Evolutionary conservation across 2,797 vertebrate species (phyloP).

Genomic region (Acropternis orthonyx): DNA sequence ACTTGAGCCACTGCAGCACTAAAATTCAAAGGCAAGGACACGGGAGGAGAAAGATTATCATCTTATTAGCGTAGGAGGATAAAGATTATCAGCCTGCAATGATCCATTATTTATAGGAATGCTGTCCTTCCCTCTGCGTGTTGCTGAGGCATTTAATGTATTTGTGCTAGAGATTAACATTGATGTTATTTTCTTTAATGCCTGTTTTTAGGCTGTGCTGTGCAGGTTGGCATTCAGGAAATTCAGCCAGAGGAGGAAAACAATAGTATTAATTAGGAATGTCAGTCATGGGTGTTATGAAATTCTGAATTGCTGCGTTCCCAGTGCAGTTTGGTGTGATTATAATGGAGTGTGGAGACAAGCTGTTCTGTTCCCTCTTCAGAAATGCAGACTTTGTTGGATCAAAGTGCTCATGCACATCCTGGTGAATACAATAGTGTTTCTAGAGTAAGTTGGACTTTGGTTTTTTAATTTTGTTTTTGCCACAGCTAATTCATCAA

Average conservation of each 20-base stretch:
- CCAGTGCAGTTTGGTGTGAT: slow-evolving; percentile 69
- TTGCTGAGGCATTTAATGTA: slow-evolving; percentile 52
- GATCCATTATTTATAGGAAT: slow-evolving; percentile 70
- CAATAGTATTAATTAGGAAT: slow-evolving; percentile 76
- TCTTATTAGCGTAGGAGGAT: slow-evolving; percentile 63
- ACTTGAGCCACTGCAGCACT: neutral
- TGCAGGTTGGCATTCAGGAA: slow-evolving; percentile 68
- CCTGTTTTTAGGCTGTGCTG: slow-evolving; percentile 64
- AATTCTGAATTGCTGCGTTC: slow-evolving; percentile 74
- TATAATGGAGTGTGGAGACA: slow-evolving; percentile 71
- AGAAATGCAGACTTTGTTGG: slow-evolving; percentile 57
- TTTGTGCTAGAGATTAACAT: slow-evolving; percentile 66
- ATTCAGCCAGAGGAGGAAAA: slow-evolving; percentile 71
- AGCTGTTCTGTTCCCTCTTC: slow-evolving; percentile 64
- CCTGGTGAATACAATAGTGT: neutral
- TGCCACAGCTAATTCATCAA: neutral
- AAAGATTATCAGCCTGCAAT: slow-evolving; percentile 41
- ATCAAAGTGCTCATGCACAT: slow-evolving; percentile 56
- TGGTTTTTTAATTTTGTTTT: neutral
- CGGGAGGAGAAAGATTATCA: slow-evolving; percentile 63
- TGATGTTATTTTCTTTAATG: slow-evolving; percentile 69
- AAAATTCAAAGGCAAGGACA: slow-evolving; percentile 60
- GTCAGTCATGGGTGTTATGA: slow-evolving; percentile 75
- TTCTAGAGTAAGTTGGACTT: neutral
- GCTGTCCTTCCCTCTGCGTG: neutral